Conservation (phyloP, 2,888 invertebrate species). For the Caenorhabditis plicata region DNA sequence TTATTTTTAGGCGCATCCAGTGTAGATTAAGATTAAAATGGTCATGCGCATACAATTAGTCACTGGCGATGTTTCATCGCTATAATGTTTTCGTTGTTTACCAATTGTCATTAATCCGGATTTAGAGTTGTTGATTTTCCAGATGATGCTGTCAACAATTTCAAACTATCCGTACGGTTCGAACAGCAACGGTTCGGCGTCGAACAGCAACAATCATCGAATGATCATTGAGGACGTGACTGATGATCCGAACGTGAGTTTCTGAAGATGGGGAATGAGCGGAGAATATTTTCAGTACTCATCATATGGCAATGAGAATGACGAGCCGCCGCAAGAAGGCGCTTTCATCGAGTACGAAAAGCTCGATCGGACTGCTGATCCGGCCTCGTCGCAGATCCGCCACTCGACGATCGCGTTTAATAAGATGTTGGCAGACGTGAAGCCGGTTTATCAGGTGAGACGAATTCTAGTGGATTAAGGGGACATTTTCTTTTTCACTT, state of each 20-base stretch:
- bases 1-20: no score
- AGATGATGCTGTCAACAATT: conserved; percentile 34
- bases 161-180: conserved; percentile 27
- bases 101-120: no score
- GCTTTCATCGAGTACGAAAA: conserved; percentile 54
- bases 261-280: neutral
- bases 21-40: no score
- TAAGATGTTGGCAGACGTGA: conserved; percentile 12
- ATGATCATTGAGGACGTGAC: conserved; percentile 59
- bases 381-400: conserved; percentile 13
- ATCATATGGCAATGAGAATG: conserved; percentile 33
- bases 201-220: conserved; percentile 23
- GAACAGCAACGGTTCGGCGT: conserved; percentile 13
- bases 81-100: no score
- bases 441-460: neutral
- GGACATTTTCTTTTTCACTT: no score
- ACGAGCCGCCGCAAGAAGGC: conserved; percentile 45
- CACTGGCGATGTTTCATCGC: no score
- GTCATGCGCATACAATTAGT: no score
- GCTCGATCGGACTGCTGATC: conserved; percentile 35
- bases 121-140: no score
- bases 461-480: no score
- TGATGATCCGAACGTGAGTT: conserved; percentile 54
- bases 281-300: conserved; percentile 35
- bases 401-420: conserved; percentile 24